These are phyloP conservation scores for Trissolcus brochymenae DNA, from an alignment of 2,888 invertebrate genomes.

Conservation along the genomic window DNA sequence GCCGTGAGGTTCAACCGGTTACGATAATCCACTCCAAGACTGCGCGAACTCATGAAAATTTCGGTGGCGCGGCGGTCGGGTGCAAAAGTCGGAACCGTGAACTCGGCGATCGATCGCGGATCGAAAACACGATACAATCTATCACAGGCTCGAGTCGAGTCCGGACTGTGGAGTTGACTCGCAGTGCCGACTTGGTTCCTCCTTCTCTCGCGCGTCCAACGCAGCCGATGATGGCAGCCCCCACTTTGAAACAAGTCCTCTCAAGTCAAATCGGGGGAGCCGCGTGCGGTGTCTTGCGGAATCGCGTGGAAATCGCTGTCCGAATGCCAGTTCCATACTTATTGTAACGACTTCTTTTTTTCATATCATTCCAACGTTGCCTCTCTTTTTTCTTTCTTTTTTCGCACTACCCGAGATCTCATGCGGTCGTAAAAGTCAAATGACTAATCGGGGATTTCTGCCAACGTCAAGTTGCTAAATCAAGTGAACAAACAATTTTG, in stretches of 20 bases:
- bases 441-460: too few relatives aligned
- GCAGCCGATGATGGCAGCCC: slow-evolving; percentile 53
- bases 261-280: slow-evolving; percentile 54
- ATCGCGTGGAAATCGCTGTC: slow-evolving; percentile 53
- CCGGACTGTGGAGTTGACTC: slow-evolving; percentile 72
- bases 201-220: slow-evolving; percentile 59
- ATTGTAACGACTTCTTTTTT: slow-evolving; percentile 13
- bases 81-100: slow-evolving; percentile 19
- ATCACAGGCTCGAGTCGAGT: slow-evolving; percentile 74
- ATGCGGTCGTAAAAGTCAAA: background rate
- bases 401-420: background rate
- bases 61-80: slow-evolving; percentile 34
- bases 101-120: slow-evolving; percentile 61
- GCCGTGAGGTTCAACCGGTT: slow-evolving; percentile 4
- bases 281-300: slow-evolving; percentile 55
- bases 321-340: slow-evolving; percentile 22
- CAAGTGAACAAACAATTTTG: too few relatives aligned
- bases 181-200: slow-evolving; percentile 59
- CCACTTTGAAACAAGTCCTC: slow-evolving; percentile 56
- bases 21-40: slow-evolving; percentile 23
- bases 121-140: slow-evolving; percentile 72
- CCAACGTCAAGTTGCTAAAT: too few relatives aligned
- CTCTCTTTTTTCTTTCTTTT: too few relatives aligned
- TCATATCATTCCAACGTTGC: background rate
- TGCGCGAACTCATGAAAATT: slow-evolving; percentile 32